A percentile compares a stretch with the other conserved stretches of the same genome.
Evolutionary conservation across 2,113 vertebrate genomes (phyloP).

Genomic region (Carlito syrichta): DNA sequence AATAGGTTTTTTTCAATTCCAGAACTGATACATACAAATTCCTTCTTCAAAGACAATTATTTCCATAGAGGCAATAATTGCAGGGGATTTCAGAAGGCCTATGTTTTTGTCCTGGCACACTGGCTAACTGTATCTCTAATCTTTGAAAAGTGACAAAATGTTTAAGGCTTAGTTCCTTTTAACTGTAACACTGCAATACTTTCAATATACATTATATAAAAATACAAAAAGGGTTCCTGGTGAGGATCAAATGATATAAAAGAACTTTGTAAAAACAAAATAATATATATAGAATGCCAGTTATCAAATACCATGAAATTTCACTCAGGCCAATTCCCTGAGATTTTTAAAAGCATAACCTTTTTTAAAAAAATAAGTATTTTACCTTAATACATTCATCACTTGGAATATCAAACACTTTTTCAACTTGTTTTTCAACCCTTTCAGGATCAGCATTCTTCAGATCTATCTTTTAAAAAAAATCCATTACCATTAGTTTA

Average conservation of each 20-base stretch:
- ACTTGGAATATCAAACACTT: slow-evolving; percentile 93
- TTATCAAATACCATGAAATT: not conserved
- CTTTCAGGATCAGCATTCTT: slow-evolving; percentile 95
- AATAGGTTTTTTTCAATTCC: not conserved
- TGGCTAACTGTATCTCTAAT: not conserved
- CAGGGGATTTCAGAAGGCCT: not conserved
- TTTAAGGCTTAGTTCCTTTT: not conserved
- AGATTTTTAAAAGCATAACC: not conserved
- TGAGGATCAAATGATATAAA: slow-evolving; percentile 29
- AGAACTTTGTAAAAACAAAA: not conserved
- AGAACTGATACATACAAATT: not conserved
- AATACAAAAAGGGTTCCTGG: not conserved
- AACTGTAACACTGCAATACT: not conserved
- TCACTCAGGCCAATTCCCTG: not conserved
- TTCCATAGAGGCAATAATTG: not conserved
- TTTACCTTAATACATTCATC: slow-evolving; percentile 93
- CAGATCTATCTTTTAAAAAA: slow-evolving; percentile 92
- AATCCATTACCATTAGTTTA: slow-evolving; percentile 16
- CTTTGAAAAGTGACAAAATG: not conserved
- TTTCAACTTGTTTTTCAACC: slow-evolving; percentile 95
- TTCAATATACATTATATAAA: not conserved
- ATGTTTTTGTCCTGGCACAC: not conserved
- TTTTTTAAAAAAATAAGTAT: not conserved
- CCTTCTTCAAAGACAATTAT: not conserved
- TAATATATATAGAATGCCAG: not conserved